Percentiles rank a stretch among this genome's conserved stretches.
Conservation (phyloP, 2,113 vertebrate genomes). For the Lamprotornis superbus region DNA sequence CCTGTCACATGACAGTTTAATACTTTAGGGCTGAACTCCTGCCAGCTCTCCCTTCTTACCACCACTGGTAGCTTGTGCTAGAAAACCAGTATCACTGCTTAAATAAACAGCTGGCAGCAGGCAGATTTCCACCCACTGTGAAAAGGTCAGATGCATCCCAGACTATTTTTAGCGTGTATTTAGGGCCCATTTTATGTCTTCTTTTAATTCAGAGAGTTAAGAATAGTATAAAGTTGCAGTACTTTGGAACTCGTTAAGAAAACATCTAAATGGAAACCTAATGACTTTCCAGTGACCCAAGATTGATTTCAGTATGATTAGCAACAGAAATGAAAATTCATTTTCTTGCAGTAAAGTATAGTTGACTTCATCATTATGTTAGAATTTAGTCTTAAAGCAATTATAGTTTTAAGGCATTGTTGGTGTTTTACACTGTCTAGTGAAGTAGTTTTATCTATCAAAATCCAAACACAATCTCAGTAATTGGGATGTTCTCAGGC, state of each 20-base stretch:
- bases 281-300: not conserved
- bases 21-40: not conserved
- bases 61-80: not conserved
- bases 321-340: not conserved
- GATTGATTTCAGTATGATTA: not conserved
- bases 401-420: not conserved
- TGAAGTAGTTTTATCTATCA: not conserved
- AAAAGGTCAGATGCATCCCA: slow-evolving; percentile 5
- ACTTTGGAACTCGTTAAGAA: not conserved
- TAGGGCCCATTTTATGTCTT: not conserved
- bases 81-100: not conserved
- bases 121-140: not conserved
- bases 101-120: not conserved
- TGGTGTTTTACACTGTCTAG: not conserved
- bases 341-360: not conserved
- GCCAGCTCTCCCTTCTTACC: not conserved
- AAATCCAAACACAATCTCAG: not conserved
- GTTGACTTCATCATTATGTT: not conserved
- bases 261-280: not conserved
- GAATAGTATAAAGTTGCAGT: not conserved
- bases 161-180: not conserved
- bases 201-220: not conserved
- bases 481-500: not conserved
- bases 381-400: not conserved
- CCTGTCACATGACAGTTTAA: not conserved